Percentiles rank a stretch among this genome's conserved stretches.
phyloP scores from a whole-genome alignment of 2,797 vertebrate genomes.

The Oreonectes daqikongensis region DNA sequence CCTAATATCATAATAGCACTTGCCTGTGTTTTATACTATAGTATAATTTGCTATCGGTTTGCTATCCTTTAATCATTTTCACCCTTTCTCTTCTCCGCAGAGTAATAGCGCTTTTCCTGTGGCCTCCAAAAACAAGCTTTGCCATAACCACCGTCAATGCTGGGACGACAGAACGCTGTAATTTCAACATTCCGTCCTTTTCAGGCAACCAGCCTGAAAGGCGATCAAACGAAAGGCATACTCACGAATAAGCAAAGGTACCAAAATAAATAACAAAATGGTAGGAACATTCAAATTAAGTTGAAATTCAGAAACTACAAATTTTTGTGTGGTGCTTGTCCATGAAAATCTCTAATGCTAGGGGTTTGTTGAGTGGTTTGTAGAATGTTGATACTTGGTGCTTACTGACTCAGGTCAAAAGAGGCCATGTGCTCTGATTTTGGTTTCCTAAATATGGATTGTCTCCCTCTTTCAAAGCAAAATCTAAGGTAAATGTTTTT shows the following conservation, averaged over 20 bases:
- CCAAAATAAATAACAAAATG: neutral
- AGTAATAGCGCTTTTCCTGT: slow-evolving; percentile 53
- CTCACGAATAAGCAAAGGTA: slow-evolving; percentile 12
- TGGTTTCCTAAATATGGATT: too few relatives aligned
- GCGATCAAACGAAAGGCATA: slow-evolving; percentile 33
- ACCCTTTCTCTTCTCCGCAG: slow-evolving; percentile 37
- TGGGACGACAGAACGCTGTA: slow-evolving; percentile 43
- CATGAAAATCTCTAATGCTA: neutral
- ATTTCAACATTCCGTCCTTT: slow-evolving; percentile 52
- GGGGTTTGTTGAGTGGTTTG: neutral
- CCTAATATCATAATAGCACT: slow-evolving; percentile 34
- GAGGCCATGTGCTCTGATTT: too few relatives aligned
- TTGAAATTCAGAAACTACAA: neutral
- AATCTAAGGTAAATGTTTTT: too few relatives aligned
- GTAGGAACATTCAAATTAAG: neutral
- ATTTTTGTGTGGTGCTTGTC: neutral
- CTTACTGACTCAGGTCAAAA: too few relatives aligned
- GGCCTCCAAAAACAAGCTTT: slow-evolving; percentile 42
- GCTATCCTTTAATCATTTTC: slow-evolving; percentile 50
- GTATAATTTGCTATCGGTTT: slow-evolving; percentile 40
- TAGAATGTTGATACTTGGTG: neutral
- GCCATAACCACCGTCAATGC: slow-evolving; percentile 44
- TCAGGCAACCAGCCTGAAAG: slow-evolving; percentile 32
- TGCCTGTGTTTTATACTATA: slow-evolving; percentile 1
- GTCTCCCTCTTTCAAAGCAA: too few relatives aligned